Conservation (phyloP, 2,888 invertebrate species). For the Caenorhabditis imperialis region DNA sequence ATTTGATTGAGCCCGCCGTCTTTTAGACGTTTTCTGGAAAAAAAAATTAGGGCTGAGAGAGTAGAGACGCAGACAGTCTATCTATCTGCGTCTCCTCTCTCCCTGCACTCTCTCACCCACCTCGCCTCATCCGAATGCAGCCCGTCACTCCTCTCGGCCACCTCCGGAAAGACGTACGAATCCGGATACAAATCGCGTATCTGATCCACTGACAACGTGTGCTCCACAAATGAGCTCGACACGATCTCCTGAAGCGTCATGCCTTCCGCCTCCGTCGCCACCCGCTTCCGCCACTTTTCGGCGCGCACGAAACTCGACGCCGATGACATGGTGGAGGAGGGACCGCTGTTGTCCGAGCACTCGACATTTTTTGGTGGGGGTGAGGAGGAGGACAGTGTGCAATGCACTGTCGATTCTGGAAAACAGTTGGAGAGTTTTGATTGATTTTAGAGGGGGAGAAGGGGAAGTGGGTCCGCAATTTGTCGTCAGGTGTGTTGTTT, state of each 20-base stretch:
- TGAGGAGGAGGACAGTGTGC: no score
- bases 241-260: conserved; percentile 25
- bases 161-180: conserved; percentile 70
- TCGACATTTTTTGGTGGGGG: conserved; percentile 10
- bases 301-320: conserved; percentile 21
- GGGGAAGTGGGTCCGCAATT: no score
- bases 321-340: conserved; percentile 38
- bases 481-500: no score
- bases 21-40: conserved; percentile 68
- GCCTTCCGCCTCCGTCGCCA: conserved; percentile 48
- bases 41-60: conserved; percentile 7
- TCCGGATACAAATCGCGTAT: conserved; percentile 73
- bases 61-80: no score
- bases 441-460: no score
- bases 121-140: conserved; percentile 71
- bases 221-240: conserved; percentile 71
- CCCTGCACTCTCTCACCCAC: no score
- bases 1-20: conserved; percentile 75
- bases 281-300: conserved; percentile 9
- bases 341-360: conserved; percentile 22
- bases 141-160: conserved; percentile 74
- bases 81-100: no score
- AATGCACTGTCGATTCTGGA: conserved; percentile 31
- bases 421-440: no score
- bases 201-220: conserved; percentile 69